Evolutionary conservation across 35 echinoderm and acorn worm species (phyloP).

Genomic region (Lytechinus pictus): DNA sequence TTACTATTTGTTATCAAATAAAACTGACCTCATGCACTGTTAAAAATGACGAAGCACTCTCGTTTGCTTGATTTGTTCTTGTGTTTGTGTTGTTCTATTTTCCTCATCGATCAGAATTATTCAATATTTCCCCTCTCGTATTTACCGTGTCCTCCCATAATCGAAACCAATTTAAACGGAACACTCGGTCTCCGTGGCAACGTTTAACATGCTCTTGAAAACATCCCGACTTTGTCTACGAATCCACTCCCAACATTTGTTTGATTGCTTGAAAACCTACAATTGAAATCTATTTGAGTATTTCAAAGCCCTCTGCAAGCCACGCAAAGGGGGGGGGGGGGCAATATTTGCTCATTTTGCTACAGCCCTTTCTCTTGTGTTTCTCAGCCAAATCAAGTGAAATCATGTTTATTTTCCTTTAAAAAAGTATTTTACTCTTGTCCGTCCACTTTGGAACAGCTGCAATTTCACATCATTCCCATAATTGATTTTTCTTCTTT

Average conservation of each 20-base stretch:
- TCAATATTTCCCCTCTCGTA: neutral
- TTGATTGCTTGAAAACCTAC: neutral
- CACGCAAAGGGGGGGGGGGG: neutral
- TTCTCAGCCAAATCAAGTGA: neutral
- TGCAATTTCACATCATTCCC: neutral
- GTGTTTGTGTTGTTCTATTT: neutral
- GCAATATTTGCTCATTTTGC: neutral
- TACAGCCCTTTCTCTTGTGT: neutral
- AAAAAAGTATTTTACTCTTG: neutral
- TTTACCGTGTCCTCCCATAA: neutral
- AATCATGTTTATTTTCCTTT: neutral
- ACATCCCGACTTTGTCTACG: neutral
- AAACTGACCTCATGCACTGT: neutral
- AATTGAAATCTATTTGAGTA: neutral
- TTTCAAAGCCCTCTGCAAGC: neutral
- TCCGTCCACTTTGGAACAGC: neutral
- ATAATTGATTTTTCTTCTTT: neutral
- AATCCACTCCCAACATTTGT: neutral
- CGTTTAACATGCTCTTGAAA: neutral
- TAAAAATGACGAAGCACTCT: neutral
- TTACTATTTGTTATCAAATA: slow-evolving; percentile 6
- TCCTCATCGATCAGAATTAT: neutral
- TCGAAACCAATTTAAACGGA: neutral
- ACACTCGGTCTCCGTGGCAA: neutral
- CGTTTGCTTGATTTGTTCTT: neutral